Evolutionary conservation across 2,888 invertebrate species (phyloP).

Genomic region (Hermaeophaga mercurialis): DNA sequence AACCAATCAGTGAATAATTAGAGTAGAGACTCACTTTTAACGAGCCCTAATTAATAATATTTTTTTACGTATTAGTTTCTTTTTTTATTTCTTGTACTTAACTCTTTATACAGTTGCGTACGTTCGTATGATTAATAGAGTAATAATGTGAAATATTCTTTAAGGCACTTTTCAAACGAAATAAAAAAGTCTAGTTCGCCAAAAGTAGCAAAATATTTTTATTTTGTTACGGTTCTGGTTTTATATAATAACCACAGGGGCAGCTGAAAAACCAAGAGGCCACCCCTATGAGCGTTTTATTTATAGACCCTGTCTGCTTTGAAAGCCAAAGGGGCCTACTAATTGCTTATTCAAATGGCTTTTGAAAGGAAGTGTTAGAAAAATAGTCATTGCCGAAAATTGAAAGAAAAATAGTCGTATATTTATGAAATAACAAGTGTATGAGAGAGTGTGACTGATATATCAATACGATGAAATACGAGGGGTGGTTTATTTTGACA

Average conservation of each 20-base stretch:
- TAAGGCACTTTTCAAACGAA: too few species aligned
- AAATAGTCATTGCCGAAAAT: conserved; percentile 22
- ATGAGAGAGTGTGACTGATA: conserved; percentile 15
- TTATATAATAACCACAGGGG: neutral
- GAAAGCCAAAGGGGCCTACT: conserved; percentile 20
- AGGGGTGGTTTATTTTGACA: neutral
- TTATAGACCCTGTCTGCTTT: conserved; percentile 20
- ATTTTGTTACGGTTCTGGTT: neutral
- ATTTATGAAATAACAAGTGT: conserved; percentile 19
- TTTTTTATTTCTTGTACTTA: too few species aligned
- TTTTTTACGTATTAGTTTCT: too few species aligned
- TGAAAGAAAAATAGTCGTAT: conserved; percentile 24
- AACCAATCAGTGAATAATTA: too few species aligned
- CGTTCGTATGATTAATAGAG: too few species aligned
- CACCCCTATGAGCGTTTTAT: conserved; percentile 26
- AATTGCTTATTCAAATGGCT: conserved; percentile 30
- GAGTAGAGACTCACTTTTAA: too few species aligned
- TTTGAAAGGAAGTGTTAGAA: conserved; percentile 22
- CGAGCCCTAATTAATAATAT: too few species aligned
- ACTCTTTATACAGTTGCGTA: too few species aligned
- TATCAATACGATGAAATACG: conserved; percentile 13
- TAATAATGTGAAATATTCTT: too few species aligned
- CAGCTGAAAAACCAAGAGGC: conserved; percentile 33
- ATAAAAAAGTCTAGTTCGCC: neutral
- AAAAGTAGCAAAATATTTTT: neutral